A percentile compares a stretch with the other conserved stretches of the same genome.
Conservation (phyloP, 2,797 vertebrate species). For the Agapornis canus region DNA sequence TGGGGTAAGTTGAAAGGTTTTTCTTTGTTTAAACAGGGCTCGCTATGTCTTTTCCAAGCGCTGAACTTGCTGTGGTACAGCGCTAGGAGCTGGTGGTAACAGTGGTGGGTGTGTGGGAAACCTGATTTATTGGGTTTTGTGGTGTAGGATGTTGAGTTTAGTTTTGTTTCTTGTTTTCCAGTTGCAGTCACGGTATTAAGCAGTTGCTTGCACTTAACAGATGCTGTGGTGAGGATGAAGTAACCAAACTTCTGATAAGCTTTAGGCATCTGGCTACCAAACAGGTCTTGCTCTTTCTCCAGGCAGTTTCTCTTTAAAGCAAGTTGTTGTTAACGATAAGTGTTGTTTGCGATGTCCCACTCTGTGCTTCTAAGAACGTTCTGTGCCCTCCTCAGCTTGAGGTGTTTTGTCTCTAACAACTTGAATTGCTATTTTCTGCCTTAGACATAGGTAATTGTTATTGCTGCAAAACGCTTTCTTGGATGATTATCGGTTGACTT, state of each 20-base stretch:
- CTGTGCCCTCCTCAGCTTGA: neutral
- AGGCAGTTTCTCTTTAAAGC: neutral
- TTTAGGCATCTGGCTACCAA: neutral
- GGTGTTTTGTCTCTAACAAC: neutral
- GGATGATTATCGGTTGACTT: constrained; percentile 43
- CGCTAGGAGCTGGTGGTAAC: accelerated
- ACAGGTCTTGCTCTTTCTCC: neutral
- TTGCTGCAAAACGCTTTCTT: neutral
- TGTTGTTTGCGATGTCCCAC: neutral
- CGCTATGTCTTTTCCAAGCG: accelerated
- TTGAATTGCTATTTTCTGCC: neutral
- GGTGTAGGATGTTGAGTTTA: too few species aligned
- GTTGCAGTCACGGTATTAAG: accelerated
- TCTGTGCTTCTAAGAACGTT: neutral
- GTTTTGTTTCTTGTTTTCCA: neutral
- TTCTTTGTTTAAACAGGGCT: neutral
- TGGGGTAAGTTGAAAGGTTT: neutral
- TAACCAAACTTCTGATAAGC: neutral
- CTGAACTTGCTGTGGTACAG: accelerated
- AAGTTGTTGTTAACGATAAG: accelerated
- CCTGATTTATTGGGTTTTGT: neutral
- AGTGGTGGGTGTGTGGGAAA: neutral
- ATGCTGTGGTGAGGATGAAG: neutral
- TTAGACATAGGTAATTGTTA: neutral
- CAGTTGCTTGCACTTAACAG: neutral